Conservation (phyloP, 2,888 invertebrate species). For the Toxonevra muliebris region DNA sequence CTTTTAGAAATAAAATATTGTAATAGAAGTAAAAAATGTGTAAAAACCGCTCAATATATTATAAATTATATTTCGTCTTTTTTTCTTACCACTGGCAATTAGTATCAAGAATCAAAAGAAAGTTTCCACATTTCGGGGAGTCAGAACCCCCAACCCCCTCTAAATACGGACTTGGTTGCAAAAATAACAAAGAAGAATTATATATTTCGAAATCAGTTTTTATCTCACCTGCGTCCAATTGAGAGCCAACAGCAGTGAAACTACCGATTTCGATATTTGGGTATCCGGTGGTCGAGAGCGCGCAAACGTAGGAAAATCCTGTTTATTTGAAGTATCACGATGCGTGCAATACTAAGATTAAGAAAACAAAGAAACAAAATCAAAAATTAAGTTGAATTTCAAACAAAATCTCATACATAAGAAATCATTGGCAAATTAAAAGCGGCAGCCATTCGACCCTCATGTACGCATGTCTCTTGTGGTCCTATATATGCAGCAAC, state of each 20-base stretch:
- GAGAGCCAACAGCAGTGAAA: slow-evolving; percentile 83
- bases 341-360: slow-evolving; percentile 86
- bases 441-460: slow-evolving; percentile 91
- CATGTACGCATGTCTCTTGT: slow-evolving; percentile 84
- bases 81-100: no score
- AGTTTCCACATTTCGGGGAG: no score
- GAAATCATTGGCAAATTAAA: slow-evolving; percentile 97
- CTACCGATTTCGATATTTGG: slow-evolving; percentile 92
- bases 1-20: no score
- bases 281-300: slow-evolving; percentile 92
- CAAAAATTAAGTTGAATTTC: background rate
- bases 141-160: no score
- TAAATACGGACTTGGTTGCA: no score
- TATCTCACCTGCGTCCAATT: slow-evolving; percentile 86
- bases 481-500: slow-evolving; percentile 90
- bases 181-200: no score
- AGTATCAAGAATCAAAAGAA: no score
- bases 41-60: no score
- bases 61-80: no score
- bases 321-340: slow-evolving; percentile 88
- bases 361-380: background rate
- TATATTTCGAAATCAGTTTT: background rate
- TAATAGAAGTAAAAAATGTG: no score
- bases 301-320: slow-evolving; percentile 88
- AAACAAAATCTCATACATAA: slow-evolving; percentile 76